Base-by-base conservation (phyloP, 2,888 invertebrate species). In the Cheilosia vulpina region DNA sequence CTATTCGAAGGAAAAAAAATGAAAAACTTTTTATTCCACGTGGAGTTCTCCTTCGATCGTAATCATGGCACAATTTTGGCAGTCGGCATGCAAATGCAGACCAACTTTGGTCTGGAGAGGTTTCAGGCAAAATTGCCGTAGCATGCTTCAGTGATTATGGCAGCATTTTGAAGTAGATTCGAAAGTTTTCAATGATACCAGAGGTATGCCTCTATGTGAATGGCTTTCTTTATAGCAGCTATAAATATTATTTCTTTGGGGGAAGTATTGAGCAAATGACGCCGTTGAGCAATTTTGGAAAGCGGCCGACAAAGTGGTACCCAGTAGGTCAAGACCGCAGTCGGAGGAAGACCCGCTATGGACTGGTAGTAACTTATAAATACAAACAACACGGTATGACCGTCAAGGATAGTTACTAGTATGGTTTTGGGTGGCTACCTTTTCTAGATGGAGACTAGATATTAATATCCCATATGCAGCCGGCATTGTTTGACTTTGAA, bases 81-180 rank as follows among this genome's bases (percentile, higher is more conserved):
- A 52, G 24, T 52, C 52, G 52, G 24, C 52, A 52, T 24, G 52
- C 52, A 52, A 24, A 52, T 52, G 52, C 21, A 11, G 24, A 24
- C 52, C 52, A 52, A 52, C 52, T 52, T 52, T 52, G 1, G 15
- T 6, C 15, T 52, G 13, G 27, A 52, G 24, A 21, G 24, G 13
- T 52, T 52, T 24, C 52, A 52, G 52, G 24, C 52, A 11, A 21
- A 52, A 52, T 52, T 52, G 69, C 47, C 38, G 11, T 34, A 24
- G 41, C 43, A 34, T 60, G 60, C 38, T 60, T 47, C 13, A 50
- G n/a, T 24, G 69, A 50, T 71, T 58, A 38, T n/a, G 34, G 50
- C 38, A 21, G 71, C 24, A 4, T 31, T 50, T 71, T 58, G 50
- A 50, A 31, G 47, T 50, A 27, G 47, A 47, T 38, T 45, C 9